Base-by-base conservation (phyloP, 1,140 invertebrate species). In the Drosophila quadrilineata region DNA sequence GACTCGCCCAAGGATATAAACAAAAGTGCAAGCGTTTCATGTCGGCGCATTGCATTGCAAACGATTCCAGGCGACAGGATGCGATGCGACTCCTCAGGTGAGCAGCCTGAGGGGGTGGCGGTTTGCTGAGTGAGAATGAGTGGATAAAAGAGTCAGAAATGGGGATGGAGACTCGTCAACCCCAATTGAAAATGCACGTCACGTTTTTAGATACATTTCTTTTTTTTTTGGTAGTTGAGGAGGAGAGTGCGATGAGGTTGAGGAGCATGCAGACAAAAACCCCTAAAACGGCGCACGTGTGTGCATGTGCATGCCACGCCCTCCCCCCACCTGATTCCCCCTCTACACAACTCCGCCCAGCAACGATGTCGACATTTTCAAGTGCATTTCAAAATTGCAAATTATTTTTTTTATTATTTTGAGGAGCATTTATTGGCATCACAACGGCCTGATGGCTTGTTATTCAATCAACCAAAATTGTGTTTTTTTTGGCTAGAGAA, bases 181-280 rank as follows among this genome's bases (percentile, higher is more conserved):
- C 31, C 41, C 43, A 53, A 69, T 84, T 76, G 16, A 62, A 28
- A 60, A 82, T 82, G 68, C 76, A 33, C 69, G 71, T 82, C 76
- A 84, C 76, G 76, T 82, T 76, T 62, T 71, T 59, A 63, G 77
- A 58, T 69, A 84, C 77, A n/a, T n/a, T n/a, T n/a, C n/a, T n/a
- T n/a, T n/a, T n/a, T 82, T 82, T 82, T 84, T 80, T 56, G 29
- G 28, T n/a, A n/a, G n/a, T n/a, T n/a, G 43, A 21, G 46, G 72
- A 63, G 57, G 75, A 64, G 62, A 75, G 74, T 48, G 54, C 49
- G 66, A 53, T 71, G 75, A 74, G 64, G 59, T 49, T 24, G 28
- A 19, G 17, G 49, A 26, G 60, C 66, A 62, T 70, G 71, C 75
- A 80, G 75, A 80, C 71, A 41, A 38, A 49, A 49, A 49, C 6